Evolutionary conservation across 1,140 invertebrate species (phyloP).

Genomic region (Oppia nitens): DNA sequence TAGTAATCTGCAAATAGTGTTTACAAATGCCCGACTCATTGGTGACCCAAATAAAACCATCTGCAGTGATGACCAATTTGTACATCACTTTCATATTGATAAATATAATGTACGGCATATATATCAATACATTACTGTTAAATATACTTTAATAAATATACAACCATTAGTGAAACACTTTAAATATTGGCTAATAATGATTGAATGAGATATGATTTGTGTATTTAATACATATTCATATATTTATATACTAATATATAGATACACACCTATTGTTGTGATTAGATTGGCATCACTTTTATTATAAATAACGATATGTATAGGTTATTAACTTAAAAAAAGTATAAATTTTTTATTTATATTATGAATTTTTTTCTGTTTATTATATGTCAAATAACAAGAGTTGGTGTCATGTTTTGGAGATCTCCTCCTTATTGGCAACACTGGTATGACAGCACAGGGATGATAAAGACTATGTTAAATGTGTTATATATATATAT

Average conservation of each 20-base stretch:
- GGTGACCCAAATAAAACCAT: neutral
- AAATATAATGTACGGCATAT: too few relatives aligned
- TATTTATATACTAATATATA: neutral
- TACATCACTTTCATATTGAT: too few relatives aligned
- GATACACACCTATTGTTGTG: neutral
- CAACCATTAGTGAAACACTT: too few relatives aligned
- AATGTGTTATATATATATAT: neutral
- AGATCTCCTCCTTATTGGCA: neutral
- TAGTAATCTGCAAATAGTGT: neutral
- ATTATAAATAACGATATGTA: neutral
- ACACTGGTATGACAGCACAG: neutral
- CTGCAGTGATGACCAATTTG: neutral
- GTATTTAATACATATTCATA: too few relatives aligned
- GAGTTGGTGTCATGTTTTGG: neutral
- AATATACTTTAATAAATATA: too few relatives aligned
- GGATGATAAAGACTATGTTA: neutral
- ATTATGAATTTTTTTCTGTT: neutral
- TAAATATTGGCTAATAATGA: neutral
- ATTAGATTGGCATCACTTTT: neutral
- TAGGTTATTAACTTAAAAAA: neutral
- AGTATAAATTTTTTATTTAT: neutral
- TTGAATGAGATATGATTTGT: too few relatives aligned
- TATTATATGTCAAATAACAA: too few relatives aligned
- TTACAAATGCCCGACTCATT: neutral
- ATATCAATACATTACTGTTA: too few relatives aligned